Evolutionary conservation across 2,113 vertebrate species (phyloP).

Genomic region (Cnemophilus loriae): DNA sequence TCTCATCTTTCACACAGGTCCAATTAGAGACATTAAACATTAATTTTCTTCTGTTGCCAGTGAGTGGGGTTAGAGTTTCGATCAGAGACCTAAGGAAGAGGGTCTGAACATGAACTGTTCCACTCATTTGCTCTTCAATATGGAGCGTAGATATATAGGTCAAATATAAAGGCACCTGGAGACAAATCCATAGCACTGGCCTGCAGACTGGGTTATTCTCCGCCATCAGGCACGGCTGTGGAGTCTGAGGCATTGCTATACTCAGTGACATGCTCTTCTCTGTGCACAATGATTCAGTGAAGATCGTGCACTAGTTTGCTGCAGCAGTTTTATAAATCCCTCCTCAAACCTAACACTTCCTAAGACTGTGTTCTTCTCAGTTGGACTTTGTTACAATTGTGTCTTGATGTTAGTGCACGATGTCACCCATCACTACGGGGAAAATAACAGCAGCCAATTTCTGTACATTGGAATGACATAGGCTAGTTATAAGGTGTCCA

Average conservation of each 20-base stretch:
- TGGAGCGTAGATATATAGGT: not conserved
- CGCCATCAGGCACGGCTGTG: not conserved
- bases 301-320: not conserved
- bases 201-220: not conserved
- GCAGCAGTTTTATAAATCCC: not conserved
- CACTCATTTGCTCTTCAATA: not conserved
- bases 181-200: not conserved
- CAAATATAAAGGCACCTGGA: not conserved
- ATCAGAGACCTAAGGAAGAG: not conserved
- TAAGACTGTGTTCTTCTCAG: not conserved
- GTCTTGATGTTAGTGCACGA: not conserved
- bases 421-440: not conserved
- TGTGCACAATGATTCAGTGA: not conserved
- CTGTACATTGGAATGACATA: not conserved
- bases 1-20: not conserved
- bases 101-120: not conserved
- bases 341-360: not conserved
- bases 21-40: not conserved
- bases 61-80: not conserved
- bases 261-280: not conserved
- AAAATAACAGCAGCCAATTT: conserved; percentile 13
- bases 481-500: not conserved
- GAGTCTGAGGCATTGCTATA: not conserved
- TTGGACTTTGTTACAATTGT: not conserved
- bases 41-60: not conserved